Conservation (phyloP, 2,113 vertebrate genomes). For the Alexandromys fortis region DNA sequence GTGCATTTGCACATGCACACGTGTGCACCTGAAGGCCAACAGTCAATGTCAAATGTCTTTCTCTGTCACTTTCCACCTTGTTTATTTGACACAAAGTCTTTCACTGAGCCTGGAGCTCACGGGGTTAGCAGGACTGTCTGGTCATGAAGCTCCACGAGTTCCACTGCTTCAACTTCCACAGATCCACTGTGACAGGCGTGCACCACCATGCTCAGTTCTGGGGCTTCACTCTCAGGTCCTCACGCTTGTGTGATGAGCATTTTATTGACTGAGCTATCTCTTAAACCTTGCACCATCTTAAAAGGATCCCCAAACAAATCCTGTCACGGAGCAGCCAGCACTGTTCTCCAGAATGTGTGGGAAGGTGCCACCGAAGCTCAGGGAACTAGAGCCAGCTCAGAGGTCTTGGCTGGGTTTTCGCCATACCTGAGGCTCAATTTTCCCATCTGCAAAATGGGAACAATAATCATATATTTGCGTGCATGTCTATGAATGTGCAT, state of each 20-base stretch:
- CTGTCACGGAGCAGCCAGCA: accelerated
- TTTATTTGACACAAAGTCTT: not conserved
- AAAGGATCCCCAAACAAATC: not conserved
- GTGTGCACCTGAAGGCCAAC: not conserved
- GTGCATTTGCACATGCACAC: not conserved
- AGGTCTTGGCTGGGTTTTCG: not conserved
- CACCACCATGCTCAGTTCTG: not conserved
- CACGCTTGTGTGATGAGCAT: not conserved
- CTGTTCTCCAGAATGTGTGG: accelerated
- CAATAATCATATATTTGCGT: accelerated
- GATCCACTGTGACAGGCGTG: not conserved
- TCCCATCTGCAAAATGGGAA: not conserved
- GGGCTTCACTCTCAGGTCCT: not conserved
- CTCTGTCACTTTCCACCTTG: not conserved
- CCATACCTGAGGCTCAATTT: not conserved
- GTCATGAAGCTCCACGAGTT: not conserved
- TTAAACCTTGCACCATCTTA: not conserved
- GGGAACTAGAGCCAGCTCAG: accelerated
- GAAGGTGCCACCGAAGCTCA: accelerated
- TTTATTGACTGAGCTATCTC: not conserved
- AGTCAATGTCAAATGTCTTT: not conserved
- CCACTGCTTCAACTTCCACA: not conserved
- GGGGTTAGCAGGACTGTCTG: not conserved
- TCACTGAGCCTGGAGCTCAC: not conserved
- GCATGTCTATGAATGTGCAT: accelerated